phyloP scores from a whole-genome alignment of 2,888 invertebrate genomes.

The Trachelus iudaicus region DNA sequence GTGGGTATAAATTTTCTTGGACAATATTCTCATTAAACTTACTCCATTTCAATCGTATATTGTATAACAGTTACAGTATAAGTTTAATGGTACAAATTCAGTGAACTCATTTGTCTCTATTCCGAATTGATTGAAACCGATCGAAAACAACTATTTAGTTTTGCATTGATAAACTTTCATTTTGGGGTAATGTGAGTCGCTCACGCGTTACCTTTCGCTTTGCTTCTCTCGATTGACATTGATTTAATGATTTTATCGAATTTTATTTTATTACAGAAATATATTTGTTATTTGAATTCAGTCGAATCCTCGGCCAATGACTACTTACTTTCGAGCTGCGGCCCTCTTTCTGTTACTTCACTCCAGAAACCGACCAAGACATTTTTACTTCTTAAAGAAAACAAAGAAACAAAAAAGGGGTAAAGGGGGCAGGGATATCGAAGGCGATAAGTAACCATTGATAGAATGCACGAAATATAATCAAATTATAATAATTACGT shows the following conservation, averaged over 20 bases:
- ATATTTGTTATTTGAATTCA: background rate
- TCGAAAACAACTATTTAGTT: conserved; percentile 10
- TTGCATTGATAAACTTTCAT: conserved; percentile 28
- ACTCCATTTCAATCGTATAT: conserved; percentile 48
- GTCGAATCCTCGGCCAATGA: background rate
- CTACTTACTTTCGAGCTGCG: background rate
- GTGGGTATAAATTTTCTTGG: conserved; percentile 52
- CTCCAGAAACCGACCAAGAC: background rate
- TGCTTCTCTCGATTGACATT: background rate
- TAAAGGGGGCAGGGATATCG: background rate
- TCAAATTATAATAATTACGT: conserved; percentile 26
- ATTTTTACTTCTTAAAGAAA: background rate
- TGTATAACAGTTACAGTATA: conserved; percentile 25
- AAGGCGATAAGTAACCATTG: background rate
- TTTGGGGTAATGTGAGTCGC: conserved; percentile 25
- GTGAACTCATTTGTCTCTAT: conserved; percentile 5
- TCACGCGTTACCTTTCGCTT: background rate
- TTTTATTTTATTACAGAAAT: background rate
- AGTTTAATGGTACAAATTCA: conserved; percentile 28
- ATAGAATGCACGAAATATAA: conserved; percentile 13
- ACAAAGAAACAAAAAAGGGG: background rate
- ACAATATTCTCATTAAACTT: conserved; percentile 51
- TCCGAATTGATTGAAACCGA: conserved; percentile 22
- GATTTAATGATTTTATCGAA: background rate
- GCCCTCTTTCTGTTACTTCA: background rate